Percentiles rank a stretch among this genome's conserved stretches.
Evolutionary conservation across 2,797 vertebrate genomes (phyloP).

Genomic region (Semotilus atromaculatus): DNA sequence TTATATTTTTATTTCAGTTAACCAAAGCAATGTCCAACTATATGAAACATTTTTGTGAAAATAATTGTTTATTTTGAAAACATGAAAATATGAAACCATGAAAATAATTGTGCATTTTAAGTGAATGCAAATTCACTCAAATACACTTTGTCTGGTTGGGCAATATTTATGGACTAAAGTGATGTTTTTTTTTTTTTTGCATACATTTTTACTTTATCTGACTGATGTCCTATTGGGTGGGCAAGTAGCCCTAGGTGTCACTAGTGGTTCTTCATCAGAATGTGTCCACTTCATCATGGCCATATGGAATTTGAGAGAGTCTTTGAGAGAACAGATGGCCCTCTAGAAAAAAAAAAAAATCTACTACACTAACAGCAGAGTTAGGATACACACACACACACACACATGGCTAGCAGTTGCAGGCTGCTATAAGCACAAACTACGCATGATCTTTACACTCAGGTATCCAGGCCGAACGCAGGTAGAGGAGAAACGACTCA

Average conservation of each 20-base stretch:
- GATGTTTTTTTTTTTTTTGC: not conserved
- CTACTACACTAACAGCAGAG: constrained; percentile 6
- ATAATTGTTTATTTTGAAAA: too few relatives aligned
- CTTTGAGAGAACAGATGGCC: constrained; percentile 30
- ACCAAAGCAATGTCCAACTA: not conserved
- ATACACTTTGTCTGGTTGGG: not conserved
- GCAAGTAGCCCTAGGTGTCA: not conserved
- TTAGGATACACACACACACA: not conserved
- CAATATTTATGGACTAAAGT: not conserved
- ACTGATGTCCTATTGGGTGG: not conserved
- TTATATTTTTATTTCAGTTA: too few relatives aligned
- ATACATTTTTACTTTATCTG: not conserved
- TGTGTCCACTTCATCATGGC: constrained; percentile 3
- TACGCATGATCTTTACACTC: constrained; percentile 31
- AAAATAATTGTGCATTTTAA: not conserved
- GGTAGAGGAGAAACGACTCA: constrained; percentile 1
- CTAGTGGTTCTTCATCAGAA: constrained; percentile 6
- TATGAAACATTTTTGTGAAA: not conserved
- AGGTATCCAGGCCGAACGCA: constrained; percentile 1
- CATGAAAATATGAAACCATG: too few relatives aligned
- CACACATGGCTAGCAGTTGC: not conserved
- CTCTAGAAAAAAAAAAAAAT: not conserved
- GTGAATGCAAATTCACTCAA: not conserved
- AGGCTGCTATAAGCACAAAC: constrained; percentile 6
- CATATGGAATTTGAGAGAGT: constrained; percentile 15